These are phyloP conservation scores for Heliconius melpomene DNA, from an alignment of 1,140 invertebrate species.

Conservation along the genomic window DNA sequence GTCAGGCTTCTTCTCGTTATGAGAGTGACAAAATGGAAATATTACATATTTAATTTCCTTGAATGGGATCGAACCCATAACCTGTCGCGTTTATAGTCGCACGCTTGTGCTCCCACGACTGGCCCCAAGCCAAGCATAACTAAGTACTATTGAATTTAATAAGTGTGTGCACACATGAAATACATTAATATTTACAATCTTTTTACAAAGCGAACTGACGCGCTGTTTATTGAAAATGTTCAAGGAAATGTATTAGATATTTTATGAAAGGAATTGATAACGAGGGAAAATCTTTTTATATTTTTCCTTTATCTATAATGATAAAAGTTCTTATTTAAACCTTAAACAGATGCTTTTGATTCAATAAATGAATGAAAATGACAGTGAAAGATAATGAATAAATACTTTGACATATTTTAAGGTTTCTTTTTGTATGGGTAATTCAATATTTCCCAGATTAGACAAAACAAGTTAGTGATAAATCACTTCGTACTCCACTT, in stretches of 20 bases:
- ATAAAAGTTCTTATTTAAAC: constrained; percentile 10
- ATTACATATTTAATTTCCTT: too few species aligned
- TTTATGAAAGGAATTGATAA: constrained; percentile 13
- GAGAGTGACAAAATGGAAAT: too few species aligned
- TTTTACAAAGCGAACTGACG: background rate
- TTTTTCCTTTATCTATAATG: constrained; percentile 6
- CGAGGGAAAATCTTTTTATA: background rate
- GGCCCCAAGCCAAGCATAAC: background rate
- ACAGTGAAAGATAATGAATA: background rate
- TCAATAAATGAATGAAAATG: constrained; percentile 10
- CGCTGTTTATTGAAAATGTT: constrained; percentile 5
- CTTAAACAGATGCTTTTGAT: background rate
- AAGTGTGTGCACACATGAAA: background rate
- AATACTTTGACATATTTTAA: too few species aligned
- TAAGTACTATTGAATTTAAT: background rate
- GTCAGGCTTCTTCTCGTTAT: too few species aligned
- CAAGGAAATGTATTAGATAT: constrained; percentile 5
- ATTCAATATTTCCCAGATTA: background rate
- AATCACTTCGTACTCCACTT: too few species aligned
- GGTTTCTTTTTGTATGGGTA: too few species aligned
- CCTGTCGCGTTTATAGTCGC: too few species aligned
- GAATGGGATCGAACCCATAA: too few species aligned
- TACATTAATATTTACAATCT: background rate
- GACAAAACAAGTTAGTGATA: background rate
- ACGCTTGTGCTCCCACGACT: too few species aligned